Base-by-base conservation (phyloP, 2,113 vertebrate genomes). In the Percina caprodes region DNA sequence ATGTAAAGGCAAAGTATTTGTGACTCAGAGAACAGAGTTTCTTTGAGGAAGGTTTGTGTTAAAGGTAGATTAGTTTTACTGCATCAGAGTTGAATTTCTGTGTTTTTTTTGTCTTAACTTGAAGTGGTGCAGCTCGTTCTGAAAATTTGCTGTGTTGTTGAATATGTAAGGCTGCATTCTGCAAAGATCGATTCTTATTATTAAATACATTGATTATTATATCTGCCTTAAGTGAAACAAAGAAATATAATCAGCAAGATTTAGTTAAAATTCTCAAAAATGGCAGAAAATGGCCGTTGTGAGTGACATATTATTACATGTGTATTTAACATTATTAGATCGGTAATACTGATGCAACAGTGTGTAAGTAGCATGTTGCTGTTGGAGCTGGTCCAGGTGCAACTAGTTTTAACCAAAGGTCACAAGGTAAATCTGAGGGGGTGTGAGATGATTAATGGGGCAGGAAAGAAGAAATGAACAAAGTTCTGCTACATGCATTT, bases 51-150 rank as follows among this genome's bases (percentile, higher is more conserved):
- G 63, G 30, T 55, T 74, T 63, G 67, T 56, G 68, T 51, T 55
- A 58, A 84, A 48, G 63, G 26, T 15, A 72, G 60, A 79, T 82
- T 52, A 45, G 52, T 74, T 82, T 82, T 74, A 67, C 19, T n/a
- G 72, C 72, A 42, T 84, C 65, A 79, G 77, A 84, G 78, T 23
- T 18, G 51, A 42, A 39, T 70, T 80, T 70, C 11, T 70, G 8
- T 75, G 33, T 42, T 21, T 75, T 74, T 69, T 76, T 16, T 72
- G 63, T 69, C 73, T 21, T 55, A 19, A 82, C n/a, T n/a, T n/a
- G n/a, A n/a, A n/a, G n/a, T n/a, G n/a, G n/a, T n/a, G n/a, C n/a
- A n/a, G n/a, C n/a, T n/a, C n/a, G n/a, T n/a, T n/a, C n/a, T n/a
- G n/a, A n/a, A n/a, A n/a, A n/a, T n/a, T n/a, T n/a, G n/a, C n/a